Percentiles rank a stretch among this genome's conserved stretches.
phyloP scores from a whole-genome alignment of 2,113 vertebrate genomes.

The Seriola aureovittata region DNA sequence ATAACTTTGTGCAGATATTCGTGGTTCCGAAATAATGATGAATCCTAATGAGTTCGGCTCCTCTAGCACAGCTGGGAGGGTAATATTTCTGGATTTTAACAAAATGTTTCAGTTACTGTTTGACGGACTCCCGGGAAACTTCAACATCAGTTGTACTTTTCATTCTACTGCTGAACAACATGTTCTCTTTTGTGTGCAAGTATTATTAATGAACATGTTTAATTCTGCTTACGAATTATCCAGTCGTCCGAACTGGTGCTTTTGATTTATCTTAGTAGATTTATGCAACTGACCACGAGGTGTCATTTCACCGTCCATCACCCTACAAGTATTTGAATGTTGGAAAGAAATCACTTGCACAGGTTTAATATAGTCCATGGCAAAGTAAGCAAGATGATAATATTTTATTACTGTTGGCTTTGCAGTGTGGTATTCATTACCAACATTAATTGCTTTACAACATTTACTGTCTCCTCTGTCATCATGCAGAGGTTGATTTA shows the following conservation, averaged over 20 bases:
- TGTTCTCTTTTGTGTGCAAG: background rate
- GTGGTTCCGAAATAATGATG: background rate
- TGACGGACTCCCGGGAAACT: background rate
- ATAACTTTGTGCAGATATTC: background rate
- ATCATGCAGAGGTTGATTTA: slow-evolving; percentile 64
- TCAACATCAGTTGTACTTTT: too few species aligned
- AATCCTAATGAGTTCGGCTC: background rate
- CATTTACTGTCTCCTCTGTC: slow-evolving; percentile 69
- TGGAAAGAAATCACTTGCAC: slow-evolving; percentile 30
- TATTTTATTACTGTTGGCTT: slow-evolving; percentile 54
- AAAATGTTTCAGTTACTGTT: background rate
- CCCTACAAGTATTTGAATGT: slow-evolving; percentile 17
- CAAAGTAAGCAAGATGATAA: slow-evolving; percentile 29
- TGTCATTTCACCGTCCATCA: slow-evolving; percentile 11
- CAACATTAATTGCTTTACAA: slow-evolving; percentile 72
- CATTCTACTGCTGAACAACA: background rate
- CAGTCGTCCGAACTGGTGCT: background rate
- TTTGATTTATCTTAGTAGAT: slow-evolving; percentile 17
- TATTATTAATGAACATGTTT: background rate
- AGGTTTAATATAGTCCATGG: slow-evolving; percentile 27
- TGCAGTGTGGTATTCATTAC: slow-evolving; percentile 55
- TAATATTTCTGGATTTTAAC: background rate
- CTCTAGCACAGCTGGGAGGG: background rate
- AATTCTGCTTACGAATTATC: background rate
- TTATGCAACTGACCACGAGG: background rate